These are phyloP conservation scores for Anser brachyrhynchus DNA, from an alignment of 2,113 vertebrate species.

Conservation along the genomic window DNA sequence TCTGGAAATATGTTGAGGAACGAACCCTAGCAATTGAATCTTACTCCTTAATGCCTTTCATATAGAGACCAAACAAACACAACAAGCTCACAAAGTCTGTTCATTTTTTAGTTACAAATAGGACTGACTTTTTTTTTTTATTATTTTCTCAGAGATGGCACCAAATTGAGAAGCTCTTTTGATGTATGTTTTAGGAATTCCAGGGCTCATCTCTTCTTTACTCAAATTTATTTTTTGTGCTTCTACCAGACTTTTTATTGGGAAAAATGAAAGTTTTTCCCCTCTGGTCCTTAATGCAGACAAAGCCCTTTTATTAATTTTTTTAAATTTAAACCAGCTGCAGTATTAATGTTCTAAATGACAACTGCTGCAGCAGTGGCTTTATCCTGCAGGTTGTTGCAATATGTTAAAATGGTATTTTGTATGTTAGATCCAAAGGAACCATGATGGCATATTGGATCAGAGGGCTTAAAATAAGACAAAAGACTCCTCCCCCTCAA, in stretches of 20 bases:
- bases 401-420: conserved; percentile 11
- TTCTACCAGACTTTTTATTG: neutral
- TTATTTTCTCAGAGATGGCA: neutral
- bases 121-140: neutral
- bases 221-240: neutral
- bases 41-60: neutral
- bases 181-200: neutral
- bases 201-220: neutral
- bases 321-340: conserved; percentile 55
- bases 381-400: neutral
- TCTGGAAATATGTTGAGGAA: neutral
- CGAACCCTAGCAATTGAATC: neutral
- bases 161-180: neutral
- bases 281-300: neutral
- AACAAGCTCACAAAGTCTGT: neutral
- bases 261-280: neutral
- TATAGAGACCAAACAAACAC: neutral
- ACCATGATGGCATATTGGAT: neutral
- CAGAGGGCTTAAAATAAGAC: neutral
- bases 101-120: neutral
- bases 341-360: conserved; percentile 19
- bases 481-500: too few relatives aligned
- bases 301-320: conserved; percentile 6
- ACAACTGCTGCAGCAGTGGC: conserved; percentile 5
- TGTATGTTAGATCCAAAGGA: conserved; percentile 12